Conservation (phyloP, 2,113 vertebrate species). For the Henicopernis longicauda region DNA sequence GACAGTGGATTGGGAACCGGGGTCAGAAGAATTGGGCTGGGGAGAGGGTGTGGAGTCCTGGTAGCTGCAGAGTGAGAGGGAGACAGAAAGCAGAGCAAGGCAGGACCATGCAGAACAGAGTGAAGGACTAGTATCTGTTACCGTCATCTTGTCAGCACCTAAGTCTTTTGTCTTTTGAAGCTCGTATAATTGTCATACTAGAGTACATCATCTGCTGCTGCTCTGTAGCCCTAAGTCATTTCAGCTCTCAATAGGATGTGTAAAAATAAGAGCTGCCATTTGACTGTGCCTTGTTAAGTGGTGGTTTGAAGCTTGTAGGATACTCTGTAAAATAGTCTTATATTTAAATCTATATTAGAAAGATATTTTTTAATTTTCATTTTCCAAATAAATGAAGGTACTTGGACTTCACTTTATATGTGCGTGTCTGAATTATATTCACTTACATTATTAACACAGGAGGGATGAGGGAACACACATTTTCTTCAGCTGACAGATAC, state of each 20-base stretch:
- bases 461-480: background rate
- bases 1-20: background rate
- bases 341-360: background rate
- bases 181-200: background rate
- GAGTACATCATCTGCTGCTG: background rate
- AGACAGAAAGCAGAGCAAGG: background rate
- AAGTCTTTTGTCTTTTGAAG: background rate
- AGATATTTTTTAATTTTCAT: background rate
- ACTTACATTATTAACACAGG: background rate
- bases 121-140: background rate
- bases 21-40: background rate
- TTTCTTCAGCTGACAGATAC: background rate
- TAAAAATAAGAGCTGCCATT: background rate
- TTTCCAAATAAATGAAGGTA: background rate
- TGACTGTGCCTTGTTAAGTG: background rate
- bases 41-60: background rate
- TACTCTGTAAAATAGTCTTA: background rate
- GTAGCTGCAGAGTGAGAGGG: background rate
- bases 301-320: background rate
- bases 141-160: rapidly evolving
- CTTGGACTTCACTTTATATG: background rate
- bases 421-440: background rate
- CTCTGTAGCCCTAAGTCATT: background rate
- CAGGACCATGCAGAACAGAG: background rate
- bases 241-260: background rate